Conservation (phyloP, 92 coral and sea anemone species). For the Epizoanthus fatuus region DNA sequence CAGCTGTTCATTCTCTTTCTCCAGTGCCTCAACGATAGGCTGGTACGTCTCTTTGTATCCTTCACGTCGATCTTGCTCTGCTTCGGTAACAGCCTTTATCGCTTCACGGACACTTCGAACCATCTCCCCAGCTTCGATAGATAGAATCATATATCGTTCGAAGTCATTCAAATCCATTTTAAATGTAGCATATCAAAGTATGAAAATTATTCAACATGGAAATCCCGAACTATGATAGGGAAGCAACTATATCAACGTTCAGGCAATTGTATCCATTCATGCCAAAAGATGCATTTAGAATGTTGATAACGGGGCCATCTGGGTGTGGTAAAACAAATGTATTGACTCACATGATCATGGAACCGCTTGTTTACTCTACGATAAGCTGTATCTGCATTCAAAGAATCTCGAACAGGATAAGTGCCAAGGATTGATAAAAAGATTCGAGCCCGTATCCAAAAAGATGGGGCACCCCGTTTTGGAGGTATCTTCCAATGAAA, state of each 20-base stretch:
- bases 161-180: too few relatives aligned
- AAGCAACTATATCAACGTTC: background rate
- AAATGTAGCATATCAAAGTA: background rate
- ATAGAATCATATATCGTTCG: too few relatives aligned
- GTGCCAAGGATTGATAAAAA: conserved; percentile 5
- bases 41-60: too few relatives aligned
- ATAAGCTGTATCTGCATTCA: conserved; percentile 6
- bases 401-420: conserved; percentile 33
- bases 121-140: too few relatives aligned
- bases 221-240: background rate
- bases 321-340: conserved; percentile 11
- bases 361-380: conserved; percentile 15
- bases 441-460: background rate
- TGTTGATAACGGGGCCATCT: background rate
- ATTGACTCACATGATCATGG: background rate
- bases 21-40: too few relatives aligned
- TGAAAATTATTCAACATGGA: background rate
- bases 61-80: too few relatives aligned
- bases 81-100: too few relatives aligned
- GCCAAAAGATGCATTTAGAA: background rate
- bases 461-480: background rate
- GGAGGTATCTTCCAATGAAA: conserved; percentile 2
- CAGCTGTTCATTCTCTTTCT: too few relatives aligned
- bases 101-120: too few relatives aligned
- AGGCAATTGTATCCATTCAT: background rate